phyloP scores from a whole-genome alignment of 2,888 invertebrate genomes.

The Pardosa pseudoannulata region DNA sequence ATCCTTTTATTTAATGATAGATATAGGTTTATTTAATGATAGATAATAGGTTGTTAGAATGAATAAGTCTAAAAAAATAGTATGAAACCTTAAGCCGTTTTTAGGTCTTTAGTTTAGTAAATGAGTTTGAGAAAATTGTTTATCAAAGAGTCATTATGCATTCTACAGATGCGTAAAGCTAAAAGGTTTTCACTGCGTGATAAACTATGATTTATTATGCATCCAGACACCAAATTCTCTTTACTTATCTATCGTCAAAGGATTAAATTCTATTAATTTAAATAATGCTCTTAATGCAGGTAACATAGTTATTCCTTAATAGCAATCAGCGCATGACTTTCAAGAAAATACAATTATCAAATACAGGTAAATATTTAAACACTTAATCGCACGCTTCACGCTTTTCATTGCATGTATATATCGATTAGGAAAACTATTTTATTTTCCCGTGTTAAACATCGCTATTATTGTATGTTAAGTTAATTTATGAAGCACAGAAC shows the following conservation, averaged over 20 bases:
- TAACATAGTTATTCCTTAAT: not conserved
- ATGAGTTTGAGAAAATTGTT: too few relatives aligned
- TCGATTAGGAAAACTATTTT: not conserved
- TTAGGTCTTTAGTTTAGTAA: too few relatives aligned
- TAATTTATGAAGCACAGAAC: too few relatives aligned
- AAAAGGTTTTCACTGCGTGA: not conserved
- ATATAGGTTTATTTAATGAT: too few relatives aligned
- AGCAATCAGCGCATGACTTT: too few relatives aligned
- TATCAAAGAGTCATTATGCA: not conserved
- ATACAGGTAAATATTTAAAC: constrained; percentile 2
- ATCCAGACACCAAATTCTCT: not conserved
- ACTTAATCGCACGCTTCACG: not conserved
- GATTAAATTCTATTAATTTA: not conserved
- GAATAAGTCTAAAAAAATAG: too few relatives aligned
- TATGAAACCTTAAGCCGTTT: too few relatives aligned
- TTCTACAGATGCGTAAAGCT: not conserved
- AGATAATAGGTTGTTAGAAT: too few relatives aligned
- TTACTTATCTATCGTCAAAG: not conserved
- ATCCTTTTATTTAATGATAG: too few relatives aligned
- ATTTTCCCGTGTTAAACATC: not conserved
- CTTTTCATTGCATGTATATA: not conserved
- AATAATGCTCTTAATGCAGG: not conserved
- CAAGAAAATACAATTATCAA: not conserved
- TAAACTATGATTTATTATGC: not conserved
- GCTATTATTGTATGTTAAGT: not conserved